Conservation (phyloP, 2,113 vertebrate species). For the Herpetotheres cachinnans region DNA sequence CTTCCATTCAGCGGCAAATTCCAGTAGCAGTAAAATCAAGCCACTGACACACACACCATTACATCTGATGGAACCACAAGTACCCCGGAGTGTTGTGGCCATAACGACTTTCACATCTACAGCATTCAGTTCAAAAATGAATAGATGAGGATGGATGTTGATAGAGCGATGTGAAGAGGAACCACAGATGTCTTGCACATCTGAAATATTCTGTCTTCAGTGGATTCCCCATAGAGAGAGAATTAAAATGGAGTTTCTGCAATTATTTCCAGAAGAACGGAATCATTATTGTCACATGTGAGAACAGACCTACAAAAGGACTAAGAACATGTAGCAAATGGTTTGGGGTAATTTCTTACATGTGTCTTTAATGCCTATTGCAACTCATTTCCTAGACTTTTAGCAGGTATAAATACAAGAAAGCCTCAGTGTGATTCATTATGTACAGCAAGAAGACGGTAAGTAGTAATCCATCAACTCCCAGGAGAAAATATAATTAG, state of each 20-base stretch:
- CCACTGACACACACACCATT: neutral
- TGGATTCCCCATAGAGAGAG: neutral
- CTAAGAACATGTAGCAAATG: neutral
- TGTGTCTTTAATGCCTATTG: slow-evolving; percentile 1
- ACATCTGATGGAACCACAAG: neutral
- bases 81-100: neutral
- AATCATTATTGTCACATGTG: neutral
- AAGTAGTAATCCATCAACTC: slow-evolving; percentile 42
- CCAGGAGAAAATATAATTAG: slow-evolving; percentile 62
- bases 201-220: neutral
- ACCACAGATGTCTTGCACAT: neutral
- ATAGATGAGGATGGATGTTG: neutral
- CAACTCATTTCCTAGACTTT: neutral
- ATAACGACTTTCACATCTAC: neutral
- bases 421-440: slow-evolving; percentile 22
- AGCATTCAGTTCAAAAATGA: neutral
- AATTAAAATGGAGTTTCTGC: neutral
- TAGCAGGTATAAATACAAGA: slow-evolving; percentile 36
- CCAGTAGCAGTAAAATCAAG: neutral
- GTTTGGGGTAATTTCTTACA: slow-evolving; percentile 9
- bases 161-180: neutral
- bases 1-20: neutral
- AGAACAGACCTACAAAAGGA: neutral
- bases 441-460: neutral
- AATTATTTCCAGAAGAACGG: neutral